A percentile compares a stretch with the other conserved stretches of the same genome.
Evolutionary conservation across 1,140 invertebrate genomes (phyloP).

Genomic region (Drosophila melanogaster): DNA sequence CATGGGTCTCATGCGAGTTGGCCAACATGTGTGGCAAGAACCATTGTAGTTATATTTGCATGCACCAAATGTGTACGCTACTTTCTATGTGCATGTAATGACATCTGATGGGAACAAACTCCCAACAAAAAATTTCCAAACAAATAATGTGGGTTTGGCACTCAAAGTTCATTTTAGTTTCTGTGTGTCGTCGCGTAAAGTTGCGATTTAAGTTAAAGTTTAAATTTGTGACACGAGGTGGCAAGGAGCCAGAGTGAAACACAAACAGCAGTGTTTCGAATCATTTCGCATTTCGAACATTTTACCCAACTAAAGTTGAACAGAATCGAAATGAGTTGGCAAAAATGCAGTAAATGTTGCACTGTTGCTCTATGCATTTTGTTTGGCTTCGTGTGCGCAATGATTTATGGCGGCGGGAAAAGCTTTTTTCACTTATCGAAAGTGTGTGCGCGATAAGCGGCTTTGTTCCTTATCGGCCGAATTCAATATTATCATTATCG

Average conservation of each 20-base stretch:
- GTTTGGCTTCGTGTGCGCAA: slow-evolving; percentile 15
- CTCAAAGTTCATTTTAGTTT: slow-evolving; percentile 1
- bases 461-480: slow-evolving; percentile 56
- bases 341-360: background rate
- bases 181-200: background rate
- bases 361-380: slow-evolving; percentile 5
- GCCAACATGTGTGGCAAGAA: background rate
- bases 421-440: slow-evolving; percentile 31
- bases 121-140: too few relatives aligned
- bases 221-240: background rate
- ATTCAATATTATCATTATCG: slow-evolving; percentile 59
- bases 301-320: background rate
- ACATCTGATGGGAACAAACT: background rate
- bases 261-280: background rate
- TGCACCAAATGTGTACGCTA: slow-evolving; percentile 1
- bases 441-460: slow-evolving; percentile 47
- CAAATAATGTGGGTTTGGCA: background rate
- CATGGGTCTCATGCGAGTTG: background rate
- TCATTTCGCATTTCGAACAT: background rate
- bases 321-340: background rate
- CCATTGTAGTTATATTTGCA: background rate
- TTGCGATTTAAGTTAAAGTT: background rate
- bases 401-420: slow-evolving; percentile 56
- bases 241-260: background rate
- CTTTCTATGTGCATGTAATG: slow-evolving; percentile 5